phyloP scores from a whole-genome alignment of 2,113 vertebrate species.

The Bufo bufo region DNA sequence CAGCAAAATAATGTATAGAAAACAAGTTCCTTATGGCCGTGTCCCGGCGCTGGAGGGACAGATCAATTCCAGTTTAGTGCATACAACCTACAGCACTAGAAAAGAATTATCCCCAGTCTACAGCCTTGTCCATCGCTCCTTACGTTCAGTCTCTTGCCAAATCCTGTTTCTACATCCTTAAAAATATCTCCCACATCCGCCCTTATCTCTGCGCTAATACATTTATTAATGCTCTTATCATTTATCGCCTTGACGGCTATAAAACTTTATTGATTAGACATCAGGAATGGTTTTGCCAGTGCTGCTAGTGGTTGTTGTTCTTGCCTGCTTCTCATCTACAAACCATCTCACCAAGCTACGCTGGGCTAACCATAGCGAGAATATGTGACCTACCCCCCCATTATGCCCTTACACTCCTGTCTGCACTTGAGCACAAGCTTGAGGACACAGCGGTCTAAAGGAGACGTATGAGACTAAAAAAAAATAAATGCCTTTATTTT shows the following conservation, averaged over 20 bases:
- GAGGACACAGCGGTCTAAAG: no score
- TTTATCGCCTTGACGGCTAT: background rate
- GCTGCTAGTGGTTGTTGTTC: background rate
- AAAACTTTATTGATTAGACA: background rate
- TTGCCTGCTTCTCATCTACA: background rate
- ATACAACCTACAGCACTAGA: no score
- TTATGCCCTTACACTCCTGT: no score
- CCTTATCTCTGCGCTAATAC: background rate
- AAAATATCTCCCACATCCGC: background rate
- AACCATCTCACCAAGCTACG: background rate
- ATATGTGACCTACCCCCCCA: background rate
- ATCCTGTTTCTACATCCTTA: slow-evolving; percentile 1
- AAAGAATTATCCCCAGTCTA: background rate
- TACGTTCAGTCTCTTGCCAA: background rate
- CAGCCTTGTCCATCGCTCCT: background rate
- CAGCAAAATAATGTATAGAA: background rate
- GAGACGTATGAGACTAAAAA: no score
- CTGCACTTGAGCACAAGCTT: no score
- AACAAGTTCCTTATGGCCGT: background rate
- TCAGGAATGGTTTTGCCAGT: background rate
- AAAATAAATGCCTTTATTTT: no score
- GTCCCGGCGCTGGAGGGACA: background rate
- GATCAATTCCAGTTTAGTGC: background rate
- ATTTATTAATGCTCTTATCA: background rate
- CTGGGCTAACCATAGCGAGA: background rate